Evolutionary conservation across 30 jellyfish, hydroid and myxozoan species (phyloP).

Genomic region (Cassiopea xamachana): DNA sequence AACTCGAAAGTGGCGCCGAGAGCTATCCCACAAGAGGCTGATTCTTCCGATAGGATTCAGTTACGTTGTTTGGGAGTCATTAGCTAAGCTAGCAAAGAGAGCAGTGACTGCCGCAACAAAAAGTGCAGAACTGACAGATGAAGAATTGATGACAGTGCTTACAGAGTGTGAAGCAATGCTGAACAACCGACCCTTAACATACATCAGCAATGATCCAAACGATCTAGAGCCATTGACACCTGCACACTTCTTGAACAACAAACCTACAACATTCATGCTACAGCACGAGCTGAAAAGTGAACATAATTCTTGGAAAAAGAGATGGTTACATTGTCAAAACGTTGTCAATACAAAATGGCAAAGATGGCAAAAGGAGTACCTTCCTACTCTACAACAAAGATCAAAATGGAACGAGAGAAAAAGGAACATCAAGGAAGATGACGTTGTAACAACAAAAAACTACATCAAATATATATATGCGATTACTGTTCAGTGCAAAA

Average conservation of each 20-base stretch:
- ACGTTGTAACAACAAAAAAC: no score
- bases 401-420: slow-evolving; percentile 31
- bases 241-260: slow-evolving; percentile 6
- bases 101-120: slow-evolving; percentile 20
- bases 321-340: slow-evolving; percentile 20
- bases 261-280: slow-evolving; percentile 14
- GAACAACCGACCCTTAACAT: slow-evolving; percentile 39
- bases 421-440: slow-evolving; percentile 26
- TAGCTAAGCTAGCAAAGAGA: slow-evolving; percentile 30
- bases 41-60: no score
- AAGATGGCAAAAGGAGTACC: slow-evolving; percentile 48
- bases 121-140: slow-evolving; percentile 30
- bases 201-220: slow-evolving; percentile 31
- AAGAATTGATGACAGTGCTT: slow-evolving; percentile 40
- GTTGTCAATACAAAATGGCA: slow-evolving; percentile 29
- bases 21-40: no score
- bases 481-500: no score
- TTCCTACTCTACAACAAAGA: slow-evolving; percentile 31
- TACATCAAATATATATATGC: no score
- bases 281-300: slow-evolving; percentile 31
- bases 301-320: not conserved
- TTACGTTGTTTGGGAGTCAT: slow-evolving; percentile 50
- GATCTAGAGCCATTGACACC: slow-evolving; percentile 50
- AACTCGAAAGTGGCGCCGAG: no score
- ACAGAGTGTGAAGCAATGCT: slow-evolving; percentile 40